Evolutionary conservation across 2,113 vertebrate species (phyloP), one percentile per base, ranked within the genome.

Genomic region (Urocolius indicus): DNA sequence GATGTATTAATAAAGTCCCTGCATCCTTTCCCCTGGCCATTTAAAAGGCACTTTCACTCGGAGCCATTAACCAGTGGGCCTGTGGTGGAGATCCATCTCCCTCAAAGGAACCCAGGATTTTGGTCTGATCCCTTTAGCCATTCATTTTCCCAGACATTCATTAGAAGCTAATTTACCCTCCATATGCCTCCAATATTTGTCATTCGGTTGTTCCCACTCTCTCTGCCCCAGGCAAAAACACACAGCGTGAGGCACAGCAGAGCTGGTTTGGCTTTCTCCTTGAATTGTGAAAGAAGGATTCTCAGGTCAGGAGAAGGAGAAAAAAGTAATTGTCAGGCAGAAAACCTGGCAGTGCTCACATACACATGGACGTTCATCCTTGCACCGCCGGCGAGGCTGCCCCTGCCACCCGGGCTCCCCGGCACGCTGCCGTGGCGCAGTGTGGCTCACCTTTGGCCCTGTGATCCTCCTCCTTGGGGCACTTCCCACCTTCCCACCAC

Each of bases 401-500:
- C 67, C 4, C 32, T 4, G 2, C n/a, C 16, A 55, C 59, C 68
- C 9, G 38, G 6, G 8, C 45, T 26, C 48, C 71, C 29, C 21
- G 18, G 67, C 41, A 13, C 0, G 7, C 41, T 5, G 27, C 21
- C 2, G 4, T 41, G 4, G 34, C 8, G 23, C 0, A 11, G 16
- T 0, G 1, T 18, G 36, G 43, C 75, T 95, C 91, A 99, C 99
- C 99, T 99, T 99, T 99, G 81, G 99, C 99, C 84, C 99, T 98
- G 95, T 99, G 99, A 81, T 99, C 99, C 94, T 99, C 99, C 86
- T 99, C 99, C 94, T 99, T 99, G 85, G 99, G 99, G 96, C 99
- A 99, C 94, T 99, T 99, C 27, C 99, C 99, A 23, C 99, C 99
- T 84, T 99, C 99, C 99, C 99, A 99, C 99, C 99, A 99, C 74